Conservation (phyloP, 2,113 vertebrate species). For the Bos taurus region DNA sequence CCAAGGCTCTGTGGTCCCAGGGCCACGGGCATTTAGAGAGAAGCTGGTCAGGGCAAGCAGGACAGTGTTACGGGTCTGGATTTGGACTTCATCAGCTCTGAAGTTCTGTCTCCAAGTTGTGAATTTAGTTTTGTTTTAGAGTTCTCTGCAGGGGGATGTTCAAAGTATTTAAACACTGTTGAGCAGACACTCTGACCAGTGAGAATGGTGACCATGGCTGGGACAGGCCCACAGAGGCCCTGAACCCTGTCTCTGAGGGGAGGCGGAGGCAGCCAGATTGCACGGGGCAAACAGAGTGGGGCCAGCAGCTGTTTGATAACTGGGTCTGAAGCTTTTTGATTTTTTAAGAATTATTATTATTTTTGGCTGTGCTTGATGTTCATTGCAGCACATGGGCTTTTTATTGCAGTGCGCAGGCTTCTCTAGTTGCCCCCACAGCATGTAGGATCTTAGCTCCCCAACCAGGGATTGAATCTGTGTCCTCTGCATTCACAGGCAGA, state of each 20-base stretch:
- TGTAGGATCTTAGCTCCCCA: not conserved
- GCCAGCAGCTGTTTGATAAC: not conserved
- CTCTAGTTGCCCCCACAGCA: not conserved
- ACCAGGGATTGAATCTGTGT: not conserved
- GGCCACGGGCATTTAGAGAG: fast-evolving
- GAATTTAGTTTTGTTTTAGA: not conserved
- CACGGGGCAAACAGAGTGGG: not conserved
- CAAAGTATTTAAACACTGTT: too few relatives aligned
- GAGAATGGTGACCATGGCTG: not conserved
- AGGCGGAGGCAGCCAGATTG: not conserved
- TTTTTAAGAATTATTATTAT: not conserved
- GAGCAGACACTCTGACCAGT: not conserved
- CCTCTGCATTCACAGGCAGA: not conserved
- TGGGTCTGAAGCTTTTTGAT: not conserved
- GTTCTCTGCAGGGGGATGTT: not conserved
- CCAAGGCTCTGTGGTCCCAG: not conserved
- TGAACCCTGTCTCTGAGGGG: not conserved
- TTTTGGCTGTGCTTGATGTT: not conserved
- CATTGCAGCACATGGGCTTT: not conserved
- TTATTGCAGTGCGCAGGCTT: not conserved
- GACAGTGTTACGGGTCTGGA: not conserved
- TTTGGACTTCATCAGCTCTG: not conserved
- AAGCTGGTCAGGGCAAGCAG: not conserved
- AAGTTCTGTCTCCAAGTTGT: not conserved
- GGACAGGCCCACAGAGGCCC: not conserved